Evolutionary conservation across 1,140 invertebrate species (phyloP), one percentile per base, ranked within the genome.

Genomic region (Triops longicaudatus): DNA sequence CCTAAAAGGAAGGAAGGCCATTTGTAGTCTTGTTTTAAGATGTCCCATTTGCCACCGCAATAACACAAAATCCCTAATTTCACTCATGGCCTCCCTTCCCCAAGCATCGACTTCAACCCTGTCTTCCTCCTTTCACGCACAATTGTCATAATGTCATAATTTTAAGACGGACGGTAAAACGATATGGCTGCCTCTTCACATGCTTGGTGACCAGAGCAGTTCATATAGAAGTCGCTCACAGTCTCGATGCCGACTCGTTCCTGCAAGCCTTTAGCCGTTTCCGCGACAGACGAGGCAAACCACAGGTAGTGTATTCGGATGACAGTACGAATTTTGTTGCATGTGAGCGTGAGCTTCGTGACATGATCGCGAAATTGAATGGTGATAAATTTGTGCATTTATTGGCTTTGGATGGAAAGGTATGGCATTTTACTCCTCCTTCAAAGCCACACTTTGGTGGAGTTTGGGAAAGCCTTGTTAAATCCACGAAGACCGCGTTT

Each of bases 141-240:
- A n/a, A 43, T 26, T 10, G 75, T 37, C 6, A 72, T 77, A 41
- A 78, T 0, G 74, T 84, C 0, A 71, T 1, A 9, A 72, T 76
- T 17, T 37, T 41, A 7, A 26, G 76, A 17, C 44, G 76, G 22
- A 77, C 42, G 11, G 76, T 71, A 2, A 77, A 77, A 77, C 44
- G 76, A 11, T 77, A 22, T 26, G 76, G 22, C 26, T 72, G 79
- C 17, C 9, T 87, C 9, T 85, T 84, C 73, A 86, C 83, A 0
- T 85, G 83, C 73, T 74, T 81, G 80, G 50, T 81, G 76, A 73
- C 83, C 81, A 80, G 80, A 42, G 79, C 78, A 6, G 43, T 81
- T 0, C 80, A 81, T 28, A 1, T 76, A 5, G 44, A 76, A 71
- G 44, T 76, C 17, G 17, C 75, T 1, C 26, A 11, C 44, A 71